Conservation (phyloP, 1,140 invertebrate species). For the Brachionus rotundiformis region DNA sequence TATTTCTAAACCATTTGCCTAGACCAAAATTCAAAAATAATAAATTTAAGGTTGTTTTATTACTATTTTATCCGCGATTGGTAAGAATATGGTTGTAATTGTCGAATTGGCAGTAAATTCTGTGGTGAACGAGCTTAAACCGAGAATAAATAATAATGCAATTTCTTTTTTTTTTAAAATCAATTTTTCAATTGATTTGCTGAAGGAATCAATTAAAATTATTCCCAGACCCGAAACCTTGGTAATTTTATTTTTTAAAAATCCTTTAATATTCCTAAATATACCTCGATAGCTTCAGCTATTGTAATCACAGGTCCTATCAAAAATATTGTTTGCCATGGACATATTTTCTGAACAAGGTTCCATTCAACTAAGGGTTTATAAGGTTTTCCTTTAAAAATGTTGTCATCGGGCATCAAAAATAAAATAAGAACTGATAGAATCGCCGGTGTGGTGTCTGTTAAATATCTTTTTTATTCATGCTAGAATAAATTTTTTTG, state of each 20-base stretch:
- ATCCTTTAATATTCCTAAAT: neutral
- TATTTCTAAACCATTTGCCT: constrained; percentile 26
- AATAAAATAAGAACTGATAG: constrained; percentile 1
- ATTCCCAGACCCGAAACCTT: neutral
- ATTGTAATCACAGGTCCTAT: constrained; percentile 19
- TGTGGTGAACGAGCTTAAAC: neutral
- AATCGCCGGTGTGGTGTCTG: neutral
- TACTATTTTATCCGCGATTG: neutral
- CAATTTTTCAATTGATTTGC: neutral
- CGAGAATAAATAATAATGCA: neutral
- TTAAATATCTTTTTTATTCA: neutral
- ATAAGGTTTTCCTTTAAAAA: constrained; percentile 1
- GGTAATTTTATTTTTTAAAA: neutral
- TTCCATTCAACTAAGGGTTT: constrained; percentile 4
- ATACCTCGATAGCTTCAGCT: neutral
- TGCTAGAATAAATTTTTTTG: too few species aligned
- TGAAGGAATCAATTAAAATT: neutral
- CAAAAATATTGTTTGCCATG: constrained; percentile 44
- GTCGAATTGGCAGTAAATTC: constrained; percentile 17
- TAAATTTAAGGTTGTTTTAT: too few species aligned
- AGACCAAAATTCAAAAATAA: too few species aligned
- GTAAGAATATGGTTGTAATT: neutral
- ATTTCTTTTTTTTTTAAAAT: constrained; percentile 23
- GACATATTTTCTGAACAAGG: constrained; percentile 5
- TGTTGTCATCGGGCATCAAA: constrained; percentile 15